Percentiles rank a stretch among this genome's conserved stretches.
phyloP scores from a whole-genome alignment of 2,888 invertebrate species.

The Scelioninae gen. 1 region DNA sequence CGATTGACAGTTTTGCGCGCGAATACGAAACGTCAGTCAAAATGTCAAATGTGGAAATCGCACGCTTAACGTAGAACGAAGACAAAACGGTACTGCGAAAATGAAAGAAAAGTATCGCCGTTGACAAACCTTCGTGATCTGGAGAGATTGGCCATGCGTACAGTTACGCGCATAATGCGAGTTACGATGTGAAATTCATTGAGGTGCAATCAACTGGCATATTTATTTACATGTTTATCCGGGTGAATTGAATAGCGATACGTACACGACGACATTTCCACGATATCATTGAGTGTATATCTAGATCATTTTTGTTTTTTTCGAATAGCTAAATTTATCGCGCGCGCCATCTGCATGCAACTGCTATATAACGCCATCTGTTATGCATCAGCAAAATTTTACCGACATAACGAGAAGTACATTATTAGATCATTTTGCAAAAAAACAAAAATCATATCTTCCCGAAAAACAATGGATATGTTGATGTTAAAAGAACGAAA shows the following conservation, averaged over 20 bases:
- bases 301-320: conserved; percentile 43
- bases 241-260: conserved; percentile 73
- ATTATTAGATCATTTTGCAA: no score
- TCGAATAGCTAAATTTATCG: conserved; percentile 10
- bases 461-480: no score
- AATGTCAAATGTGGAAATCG: no score
- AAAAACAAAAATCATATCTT: no score
- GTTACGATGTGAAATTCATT: conserved; percentile 69
- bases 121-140: conserved; percentile 79
- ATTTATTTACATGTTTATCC: conserved; percentile 79
- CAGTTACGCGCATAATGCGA: conserved; percentile 77
- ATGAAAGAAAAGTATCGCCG: conserved; percentile 23
- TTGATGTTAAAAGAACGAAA: no score
- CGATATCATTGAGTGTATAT: conserved; percentile 50
- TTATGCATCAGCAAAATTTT: no score
- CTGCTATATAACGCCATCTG: background rate
- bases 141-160: conserved; percentile 71
- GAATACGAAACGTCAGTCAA: no score
- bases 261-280: conserved; percentile 77
- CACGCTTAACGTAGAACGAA: no score
- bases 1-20: no score
- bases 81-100: background rate
- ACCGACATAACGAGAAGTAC: no score
- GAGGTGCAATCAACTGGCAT: conserved; percentile 78
- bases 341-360: conserved; percentile 22